These are phyloP conservation scores for Eubasilissa splendida DNA, from an alignment of 2,888 invertebrate genomes.

Conservation along the genomic window DNA sequence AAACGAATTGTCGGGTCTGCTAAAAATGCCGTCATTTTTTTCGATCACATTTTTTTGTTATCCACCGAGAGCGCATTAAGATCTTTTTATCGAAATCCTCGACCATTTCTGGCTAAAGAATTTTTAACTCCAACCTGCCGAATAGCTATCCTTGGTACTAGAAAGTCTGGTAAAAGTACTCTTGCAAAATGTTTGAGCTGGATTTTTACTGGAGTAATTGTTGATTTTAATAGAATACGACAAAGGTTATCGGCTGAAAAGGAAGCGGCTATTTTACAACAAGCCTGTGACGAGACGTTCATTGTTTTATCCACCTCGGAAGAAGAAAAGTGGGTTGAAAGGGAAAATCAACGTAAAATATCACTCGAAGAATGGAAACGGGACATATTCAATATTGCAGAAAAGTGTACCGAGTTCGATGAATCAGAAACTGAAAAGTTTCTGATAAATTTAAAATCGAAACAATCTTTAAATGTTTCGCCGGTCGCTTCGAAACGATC, in stretches of 20 bases:
- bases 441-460: neutral
- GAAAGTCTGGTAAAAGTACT: conserved; percentile 74
- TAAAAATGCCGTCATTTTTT: conserved; percentile 73
- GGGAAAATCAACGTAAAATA: conserved; percentile 65
- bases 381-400: conserved; percentile 52
- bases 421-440: neutral
- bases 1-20: conserved; percentile 69
- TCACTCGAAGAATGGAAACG: conserved; percentile 66
- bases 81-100: conserved; percentile 75
- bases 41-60: conserved; percentile 76
- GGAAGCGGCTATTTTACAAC: conserved; percentile 64
- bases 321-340: conserved; percentile 63
- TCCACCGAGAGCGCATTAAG: conserved; percentile 70
- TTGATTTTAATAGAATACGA: conserved; percentile 62
- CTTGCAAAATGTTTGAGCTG: conserved; percentile 73
- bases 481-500: neutral
- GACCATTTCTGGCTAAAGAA: conserved; percentile 73
- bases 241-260: conserved; percentile 59
- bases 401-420: conserved; percentile 34
- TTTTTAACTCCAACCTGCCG: conserved; percentile 75
- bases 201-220: conserved; percentile 69
- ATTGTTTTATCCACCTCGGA: neutral
- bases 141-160: conserved; percentile 75
- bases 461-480: neutral
- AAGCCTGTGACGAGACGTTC: neutral